phyloP scores from a whole-genome alignment of 2,797 vertebrate species.

The Paedocypris micromegethes region DNA sequence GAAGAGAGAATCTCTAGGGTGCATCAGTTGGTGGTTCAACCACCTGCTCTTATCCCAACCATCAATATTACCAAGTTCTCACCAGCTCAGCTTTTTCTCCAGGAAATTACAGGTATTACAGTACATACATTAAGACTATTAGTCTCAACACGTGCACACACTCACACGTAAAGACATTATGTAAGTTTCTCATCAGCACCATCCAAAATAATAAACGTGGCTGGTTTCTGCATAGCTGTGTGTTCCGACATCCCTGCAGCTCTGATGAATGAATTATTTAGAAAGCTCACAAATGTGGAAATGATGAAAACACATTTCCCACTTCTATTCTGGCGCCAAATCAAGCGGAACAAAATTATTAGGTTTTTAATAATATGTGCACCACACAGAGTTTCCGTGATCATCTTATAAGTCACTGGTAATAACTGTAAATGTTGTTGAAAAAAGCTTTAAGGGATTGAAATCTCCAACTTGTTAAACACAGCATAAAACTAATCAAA shows the following conservation, averaged over 20 bases:
- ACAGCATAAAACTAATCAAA: too few relatives aligned
- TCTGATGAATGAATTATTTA: constrained; percentile 4
- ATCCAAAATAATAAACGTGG: not conserved
- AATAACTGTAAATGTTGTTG: too few relatives aligned
- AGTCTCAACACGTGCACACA: too few relatives aligned
- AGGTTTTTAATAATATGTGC: not conserved
- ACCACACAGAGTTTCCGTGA: too few relatives aligned
- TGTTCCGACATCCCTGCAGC: not conserved
- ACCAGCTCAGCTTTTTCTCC: not conserved
- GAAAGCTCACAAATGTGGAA: constrained; percentile 20
- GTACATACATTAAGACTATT: too few relatives aligned
- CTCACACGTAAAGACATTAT: not conserved
- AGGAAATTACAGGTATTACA: too few relatives aligned
- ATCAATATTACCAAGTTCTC: not conserved
- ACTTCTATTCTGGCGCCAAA: not conserved
- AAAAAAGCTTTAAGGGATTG: too few relatives aligned
- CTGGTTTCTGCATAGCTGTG: not conserved
- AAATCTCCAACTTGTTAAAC: too few relatives aligned
- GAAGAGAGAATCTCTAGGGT: not conserved
- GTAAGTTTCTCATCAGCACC: not conserved
- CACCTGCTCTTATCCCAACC: constrained; percentile 18
- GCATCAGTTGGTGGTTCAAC: not conserved
- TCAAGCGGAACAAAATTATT: not conserved
- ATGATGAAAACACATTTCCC: constrained; percentile 26
- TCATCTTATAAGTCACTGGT: too few relatives aligned